Evolutionary conservation across 2,113 vertebrate species (phyloP).

Genomic region (Lepus americanus): DNA sequence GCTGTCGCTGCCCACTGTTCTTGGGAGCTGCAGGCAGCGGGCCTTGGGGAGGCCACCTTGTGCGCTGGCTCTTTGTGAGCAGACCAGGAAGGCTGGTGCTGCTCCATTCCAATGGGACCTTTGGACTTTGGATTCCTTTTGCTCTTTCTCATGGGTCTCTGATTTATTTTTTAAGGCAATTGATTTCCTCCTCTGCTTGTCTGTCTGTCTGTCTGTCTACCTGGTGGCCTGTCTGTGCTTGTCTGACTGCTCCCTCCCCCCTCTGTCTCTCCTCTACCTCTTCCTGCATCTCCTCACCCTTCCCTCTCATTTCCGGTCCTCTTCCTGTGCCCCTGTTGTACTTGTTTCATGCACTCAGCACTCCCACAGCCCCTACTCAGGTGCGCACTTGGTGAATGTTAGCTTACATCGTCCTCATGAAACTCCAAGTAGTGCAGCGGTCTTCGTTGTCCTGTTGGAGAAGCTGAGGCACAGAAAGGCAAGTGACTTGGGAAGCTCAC

Average conservation of each 20-base stretch:
- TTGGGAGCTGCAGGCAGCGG: not conserved
- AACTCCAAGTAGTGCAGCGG: rapidly evolving
- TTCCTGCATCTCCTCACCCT: too few species aligned
- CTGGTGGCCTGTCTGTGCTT: not conserved
- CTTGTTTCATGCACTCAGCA: not conserved
- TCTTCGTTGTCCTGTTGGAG: not conserved
- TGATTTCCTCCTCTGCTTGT: not conserved
- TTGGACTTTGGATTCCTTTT: not conserved
- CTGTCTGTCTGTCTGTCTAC: not conserved
- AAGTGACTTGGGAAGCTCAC: not conserved
- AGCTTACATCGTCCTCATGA: not conserved
- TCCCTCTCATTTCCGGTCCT: not conserved
- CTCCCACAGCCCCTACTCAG: rapidly evolving
- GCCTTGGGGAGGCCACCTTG: not conserved
- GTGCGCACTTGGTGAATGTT: not conserved
- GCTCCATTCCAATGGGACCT: not conserved
- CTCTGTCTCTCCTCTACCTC: too few species aligned
- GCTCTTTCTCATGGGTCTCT: not conserved
- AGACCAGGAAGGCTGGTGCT: rapidly evolving
- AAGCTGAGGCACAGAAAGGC: not conserved
- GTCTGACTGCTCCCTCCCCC: not conserved
- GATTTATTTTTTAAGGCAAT: too few species aligned
- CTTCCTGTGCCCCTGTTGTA: not conserved
- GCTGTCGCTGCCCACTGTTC: not conserved
- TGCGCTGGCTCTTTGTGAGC: too few species aligned